Conservation (phyloP, 2,797 vertebrate genomes). For the Poeciliopsis turneri region DNA sequence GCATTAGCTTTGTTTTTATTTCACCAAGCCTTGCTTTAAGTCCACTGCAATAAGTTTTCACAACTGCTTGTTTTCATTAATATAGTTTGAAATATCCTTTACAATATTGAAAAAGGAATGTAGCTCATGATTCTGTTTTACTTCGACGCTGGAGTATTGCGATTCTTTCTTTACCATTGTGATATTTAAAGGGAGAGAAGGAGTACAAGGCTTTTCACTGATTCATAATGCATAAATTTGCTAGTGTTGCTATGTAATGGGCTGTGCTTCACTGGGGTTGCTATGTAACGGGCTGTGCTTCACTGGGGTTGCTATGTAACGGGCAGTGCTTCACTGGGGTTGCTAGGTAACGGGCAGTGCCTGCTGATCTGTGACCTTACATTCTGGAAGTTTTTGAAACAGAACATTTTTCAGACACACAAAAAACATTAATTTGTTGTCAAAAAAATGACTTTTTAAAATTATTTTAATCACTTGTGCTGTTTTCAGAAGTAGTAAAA, state of each 20-base stretch:
- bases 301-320: no score
- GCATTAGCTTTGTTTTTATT: not conserved
- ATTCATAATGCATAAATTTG: not conserved
- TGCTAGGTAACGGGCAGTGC: no score
- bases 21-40: not conserved
- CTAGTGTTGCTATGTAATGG: no score
- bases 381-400: no score
- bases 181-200: not conserved
- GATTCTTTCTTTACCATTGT: not conserved
- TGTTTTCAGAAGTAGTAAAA: not conserved
- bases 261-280: no score
- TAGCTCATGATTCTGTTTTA: not conserved
- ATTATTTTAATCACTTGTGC: not conserved
- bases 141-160: not conserved
- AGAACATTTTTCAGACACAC: no score
- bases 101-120: not conserved
- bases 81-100: not conserved
- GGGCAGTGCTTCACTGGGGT: no score
- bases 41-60: not conserved
- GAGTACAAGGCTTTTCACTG: not conserved
- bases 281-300: no score
- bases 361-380: no score
- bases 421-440: no score
- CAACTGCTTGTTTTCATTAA: not conserved
- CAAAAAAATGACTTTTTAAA: no score